Percentiles rank a stretch among this genome's conserved stretches.
These are phyloP conservation scores for Ormyrus nitidulus DNA, from an alignment of 2,888 invertebrate genomes.

Conservation along the genomic window DNA sequence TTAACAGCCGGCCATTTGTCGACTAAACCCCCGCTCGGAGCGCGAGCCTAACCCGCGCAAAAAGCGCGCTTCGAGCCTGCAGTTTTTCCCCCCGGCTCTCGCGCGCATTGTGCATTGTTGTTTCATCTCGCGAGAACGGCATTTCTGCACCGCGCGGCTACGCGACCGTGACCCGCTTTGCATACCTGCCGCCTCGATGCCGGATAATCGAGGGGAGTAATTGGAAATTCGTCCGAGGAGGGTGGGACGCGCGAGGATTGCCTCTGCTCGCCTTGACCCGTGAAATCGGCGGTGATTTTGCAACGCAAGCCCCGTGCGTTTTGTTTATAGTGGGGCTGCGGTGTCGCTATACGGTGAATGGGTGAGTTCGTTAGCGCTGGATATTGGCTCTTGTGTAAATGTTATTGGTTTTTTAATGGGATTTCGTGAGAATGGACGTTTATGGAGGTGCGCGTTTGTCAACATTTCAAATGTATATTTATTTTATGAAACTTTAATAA, in stretches of 20 bases:
- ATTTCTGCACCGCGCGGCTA: not conserved
- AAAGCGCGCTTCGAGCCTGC: not conserved
- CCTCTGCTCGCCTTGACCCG: constrained; percentile 18
- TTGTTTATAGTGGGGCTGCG: too few species aligned
- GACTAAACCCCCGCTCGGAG: not conserved
- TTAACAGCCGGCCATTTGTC: not conserved
- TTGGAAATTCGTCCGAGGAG: constrained; percentile 24
- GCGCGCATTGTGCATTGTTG: not conserved
- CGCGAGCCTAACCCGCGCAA: not conserved
- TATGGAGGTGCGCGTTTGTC: too few species aligned
- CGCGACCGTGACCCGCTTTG: constrained; percentile 43
- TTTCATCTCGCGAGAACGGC: constrained; percentile 3
- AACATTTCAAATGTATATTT: too few species aligned
- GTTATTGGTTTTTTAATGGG: too few species aligned
- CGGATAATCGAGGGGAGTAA: constrained; percentile 9
- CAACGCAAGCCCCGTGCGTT: too few species aligned
- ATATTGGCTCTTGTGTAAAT: too few species aligned
- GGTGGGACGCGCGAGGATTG: not conserved
- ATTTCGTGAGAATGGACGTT: too few species aligned
- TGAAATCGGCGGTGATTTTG: not conserved
- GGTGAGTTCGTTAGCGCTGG: too few species aligned
- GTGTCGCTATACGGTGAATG: too few species aligned
- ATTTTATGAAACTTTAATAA: too few species aligned
- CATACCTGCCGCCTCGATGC: not conserved
- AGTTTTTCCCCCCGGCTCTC: not conserved